Evolutionary conservation across 2,113 vertebrate species (phyloP), one percentile per base, ranked within the genome.

Genomic region (Sceloporus tristichus): DNA sequence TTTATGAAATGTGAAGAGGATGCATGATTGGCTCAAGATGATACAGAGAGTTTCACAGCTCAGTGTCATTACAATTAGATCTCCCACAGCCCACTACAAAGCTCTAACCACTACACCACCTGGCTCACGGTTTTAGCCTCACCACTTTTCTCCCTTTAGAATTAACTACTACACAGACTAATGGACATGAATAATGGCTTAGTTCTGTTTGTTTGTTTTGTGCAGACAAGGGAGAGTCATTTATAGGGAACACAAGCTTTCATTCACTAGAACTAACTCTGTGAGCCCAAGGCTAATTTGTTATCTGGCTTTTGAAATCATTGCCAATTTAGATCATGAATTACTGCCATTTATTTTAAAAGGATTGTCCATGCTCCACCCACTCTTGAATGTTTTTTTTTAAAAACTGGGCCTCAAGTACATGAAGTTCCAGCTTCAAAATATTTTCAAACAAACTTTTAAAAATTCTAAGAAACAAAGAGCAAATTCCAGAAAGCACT

Each of bases 401-500:
- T 48, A 6, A 48, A 48, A 40, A 40, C 7, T 68, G 80, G 13
- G 19, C 23, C 23, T 48, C 34, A 23, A 82, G 11, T 11, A 42
- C 19, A 66, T 29, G 25, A 13, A 27, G 62, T 48, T 16, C 8
- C 11, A 16, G 14, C 14, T 59, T 59, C 56, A 14, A 59, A 79
- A 79, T 29, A 5, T 82, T 80, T 79, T 38, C 54, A 81, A 40
- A 25, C 19, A 6, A 82, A 27, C 59, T 62, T 62, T 62, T 14
- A 62, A 62, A 62, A 62, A 62, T 62, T 62, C 14, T 18, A 62
- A 62, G 2, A 6, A 65, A 25, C 90, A 94, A 91, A 92, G 0
- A 92, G 93, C 77, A 93, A 92, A 92, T 94, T 93, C 93, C 83
- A 88, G 85, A 84, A 94, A 91, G 90, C 94, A 84, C 87, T 89